Base-by-base conservation (phyloP, 2,888 invertebrate genomes). In the Tetragnatha montana region DNA sequence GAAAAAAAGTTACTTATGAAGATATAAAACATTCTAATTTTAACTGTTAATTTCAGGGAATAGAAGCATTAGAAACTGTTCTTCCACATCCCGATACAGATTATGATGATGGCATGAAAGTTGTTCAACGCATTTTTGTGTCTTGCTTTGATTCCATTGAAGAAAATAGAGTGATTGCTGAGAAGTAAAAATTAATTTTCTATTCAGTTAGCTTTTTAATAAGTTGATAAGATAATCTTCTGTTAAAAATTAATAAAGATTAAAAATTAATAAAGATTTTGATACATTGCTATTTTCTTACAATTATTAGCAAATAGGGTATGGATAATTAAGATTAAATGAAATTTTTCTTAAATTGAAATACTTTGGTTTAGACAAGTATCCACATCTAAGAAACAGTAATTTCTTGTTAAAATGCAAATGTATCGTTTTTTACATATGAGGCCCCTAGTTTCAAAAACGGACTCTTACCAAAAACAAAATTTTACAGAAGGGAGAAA, bases 101-200 rank as follows among this genome's bases (percentile, higher is more conserved):
- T 95, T 92, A 94, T 94, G 91, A 95, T 94, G 75, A 95, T 95
- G 92, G 95, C 94, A 94, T 96, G 83, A 93, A 94, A 73, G 94
- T 97, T 75, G 95, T 95, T 68, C 95, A 96, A 92, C 95, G 97
- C 83, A 94, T 98, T 75, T 97, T 97, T 96, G 95, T 98, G 83
- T 96, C 97, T 0, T 96, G 95, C 91, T 97, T 96, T 93, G 98
- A 98, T 94, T 94, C 95, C 0, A 95, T 95, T 8, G 96, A 96
- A 71, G 96, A 97, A 89, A 97, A 91, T 76, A 75, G 78, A 51
- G 73, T 19, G 6, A 73, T 76, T n/a, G 92, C 92, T 21, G 82
- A 91, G 83, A 73, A 82, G 87, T 87, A 87, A 71, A 73, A 35
- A 35, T 35, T 35, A 35, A 35, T 35, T 35, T 35, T 35, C 35